Base-by-base conservation (phyloP, 2,888 invertebrate genomes). In the Drosophila mercatorum region DNA sequence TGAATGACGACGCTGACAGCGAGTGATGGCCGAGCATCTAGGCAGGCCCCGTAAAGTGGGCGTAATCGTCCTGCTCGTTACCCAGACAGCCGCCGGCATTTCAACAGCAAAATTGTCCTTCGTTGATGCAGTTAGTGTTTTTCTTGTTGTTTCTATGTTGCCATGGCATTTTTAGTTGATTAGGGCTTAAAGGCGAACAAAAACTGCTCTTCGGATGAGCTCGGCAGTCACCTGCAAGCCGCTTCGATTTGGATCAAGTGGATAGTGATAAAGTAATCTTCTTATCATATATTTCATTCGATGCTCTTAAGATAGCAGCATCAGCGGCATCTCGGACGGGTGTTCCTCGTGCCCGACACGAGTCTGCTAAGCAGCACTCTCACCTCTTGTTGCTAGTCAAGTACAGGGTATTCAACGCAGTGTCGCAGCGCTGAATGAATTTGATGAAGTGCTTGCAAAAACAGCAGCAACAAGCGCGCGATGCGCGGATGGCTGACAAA, bases 151-250 rank as follows among this genome's bases (percentile, higher is more conserved):
- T 49, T 68, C 60, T 41, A 43, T 62, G 81, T 80, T 88, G 74
- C 81, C 84, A 81, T 76, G 73, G 88, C 80, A 79, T 80, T 89
- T 85, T 88, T 75, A 84, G 72, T 82, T 89, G 88, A 89, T 89
- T 86, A 86, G 72, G 74, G 72, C 58, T 65, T 22, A 46, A 64
- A 31, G 43, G 38, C 31, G 22, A 38, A 31, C 26, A 14, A 17
- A 14, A 17, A 26, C 44, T 28, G 31, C 43, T n/a, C n/a, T 3
- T 22, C 17, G 62, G 63, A 66, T 61, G 40, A 66, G 51, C 75
- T 51, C 6, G 11, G 0, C 26, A 28, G 63, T 70, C 59, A 60
- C 79, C 62, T 78, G 26, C 41, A 46, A 6, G 22, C 8, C 38
- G 28, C 40, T 6, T 38, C 17, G 11, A 40, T 14, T 11, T 28